Base-by-base conservation (phyloP, 2,888 invertebrate genomes). In the Monochamus alternatus region DNA sequence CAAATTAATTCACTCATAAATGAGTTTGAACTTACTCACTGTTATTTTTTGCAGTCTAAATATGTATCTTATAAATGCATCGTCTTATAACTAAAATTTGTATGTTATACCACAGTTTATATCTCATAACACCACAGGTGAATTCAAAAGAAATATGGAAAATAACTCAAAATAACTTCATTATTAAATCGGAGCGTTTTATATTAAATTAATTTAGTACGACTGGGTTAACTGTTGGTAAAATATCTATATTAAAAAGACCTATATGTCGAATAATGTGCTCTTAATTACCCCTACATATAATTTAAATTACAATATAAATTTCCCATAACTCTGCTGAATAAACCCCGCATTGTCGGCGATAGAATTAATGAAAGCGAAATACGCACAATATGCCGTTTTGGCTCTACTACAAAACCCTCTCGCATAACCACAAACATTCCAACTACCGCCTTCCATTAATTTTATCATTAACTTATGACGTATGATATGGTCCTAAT, bases 401-500 rank as follows among this genome's bases (percentile, higher is more conserved):
- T 58, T 8, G 69, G 60, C 47, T 60, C n/a, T 44, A 51, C 43
- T 60, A 22, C 69, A 58, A 60, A 69, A 69, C 60, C 60, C 44
- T 3, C 47, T 69, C 60, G 47, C 60, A 51, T 30, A 59, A 60
- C 69, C 69, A 31, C 69, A 69, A 69, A 69, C 69, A 69, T 32
- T 47, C 60, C 60, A 60, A 43, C 60, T 44, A 60, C 60, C 47
- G 60, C 31, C 60, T 60, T 69, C 60, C 60, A 69, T 69, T 69
- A 69, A 69, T 69, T 69, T 60, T 30, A 32, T 59, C 59, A 69
- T 60, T 62, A 60, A 69, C n/a, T 69, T 72, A 65, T 65, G 64
- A 58, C 64, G 64, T 63, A 64, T 55, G 58, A 72, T 65, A 64
- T 38, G 63, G 64, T 64, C 58, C 52, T 58, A 72, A 72, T 64